These are phyloP conservation scores for Plebejus argus DNA, from an alignment of 2,888 invertebrate species.

Conservation along the genomic window DNA sequence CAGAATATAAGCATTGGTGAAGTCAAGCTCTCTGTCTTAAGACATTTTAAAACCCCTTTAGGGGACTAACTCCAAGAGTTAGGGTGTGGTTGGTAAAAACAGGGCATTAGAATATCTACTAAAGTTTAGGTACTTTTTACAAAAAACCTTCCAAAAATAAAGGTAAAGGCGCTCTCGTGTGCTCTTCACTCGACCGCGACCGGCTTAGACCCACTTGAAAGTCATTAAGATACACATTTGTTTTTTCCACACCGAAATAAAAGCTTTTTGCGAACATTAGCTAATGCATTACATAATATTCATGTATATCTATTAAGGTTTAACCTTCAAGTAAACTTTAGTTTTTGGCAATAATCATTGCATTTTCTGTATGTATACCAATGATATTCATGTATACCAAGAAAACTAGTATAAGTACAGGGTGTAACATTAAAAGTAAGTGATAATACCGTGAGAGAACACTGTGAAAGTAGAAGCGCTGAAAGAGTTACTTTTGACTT, in stretches of 20 bases:
- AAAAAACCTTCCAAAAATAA: background rate
- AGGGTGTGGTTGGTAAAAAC: no score
- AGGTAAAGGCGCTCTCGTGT: background rate
- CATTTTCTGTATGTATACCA: background rate
- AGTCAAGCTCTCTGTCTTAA: no score
- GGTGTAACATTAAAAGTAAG: background rate
- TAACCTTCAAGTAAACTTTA: background rate
- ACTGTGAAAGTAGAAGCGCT: no score
- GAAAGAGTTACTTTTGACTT: no score
- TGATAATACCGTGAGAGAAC: background rate
- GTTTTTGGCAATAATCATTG: background rate
- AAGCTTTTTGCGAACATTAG: background rate
- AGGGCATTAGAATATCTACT: background rate
- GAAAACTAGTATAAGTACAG: background rate
- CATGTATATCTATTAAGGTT: background rate
- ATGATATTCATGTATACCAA: no score
- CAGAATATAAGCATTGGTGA: no score
- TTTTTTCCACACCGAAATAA: background rate
- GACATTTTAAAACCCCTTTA: no score
- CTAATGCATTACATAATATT: background rate
- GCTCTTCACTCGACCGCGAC: background rate
- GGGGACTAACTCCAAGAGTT: no score
- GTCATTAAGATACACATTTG: constrained; percentile 16
- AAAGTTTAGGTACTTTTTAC: background rate
- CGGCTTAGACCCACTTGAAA: constrained; percentile 2